Evolutionary conservation across 2,797 vertebrate genomes (phyloP), one percentile per base, ranked within the genome.

Genomic region (Oceanodroma leucorhoa): DNA sequence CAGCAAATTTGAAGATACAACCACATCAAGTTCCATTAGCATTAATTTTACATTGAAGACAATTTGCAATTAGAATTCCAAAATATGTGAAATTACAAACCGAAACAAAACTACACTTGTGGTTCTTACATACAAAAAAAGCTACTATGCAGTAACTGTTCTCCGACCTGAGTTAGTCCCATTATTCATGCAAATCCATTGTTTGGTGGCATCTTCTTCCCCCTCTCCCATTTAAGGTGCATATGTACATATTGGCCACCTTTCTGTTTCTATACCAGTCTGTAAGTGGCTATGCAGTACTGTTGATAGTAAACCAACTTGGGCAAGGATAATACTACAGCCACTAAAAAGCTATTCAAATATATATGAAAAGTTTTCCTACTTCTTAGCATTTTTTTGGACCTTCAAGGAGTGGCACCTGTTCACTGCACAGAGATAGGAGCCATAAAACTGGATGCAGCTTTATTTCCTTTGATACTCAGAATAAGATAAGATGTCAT

Each of bases 241-340:
- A 3, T 11, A 5, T 23, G 27, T 29, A 66, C 3, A 1, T 3
- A 18, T 1, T 21, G 48, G 32, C 7, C 65, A 32, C 29, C 9
- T 13, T 62, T 54, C 27, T 40, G 24, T 10, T 53, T 15, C 66
- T 36, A 1, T 2, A 23, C 7, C 15, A 61, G 21, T 4, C 43
- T 55, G 29, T 11, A 84, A 69, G 69, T 2, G 22, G n/a, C n/a
- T 36, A 4, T 5, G 22, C 1, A 57, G 43, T 11, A 83, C 0
- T 2, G 2, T 0, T 30, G 67, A 65, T 0, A 61, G 6, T 0
- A 55, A 55, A 60, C 3, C 30, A 60, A 12, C 30, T 10, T 27
- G 48, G 43, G 46, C 46, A 76, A 30, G 14, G 46, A 26, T 43
- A 50, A 41, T 57, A 57, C 54, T 34, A 34, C 54, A 76, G 57